Evolutionary conservation across 2,113 vertebrate species (phyloP), one percentile per base, ranked within the genome.

Genomic region (Microtus pennsylvanicus): DNA sequence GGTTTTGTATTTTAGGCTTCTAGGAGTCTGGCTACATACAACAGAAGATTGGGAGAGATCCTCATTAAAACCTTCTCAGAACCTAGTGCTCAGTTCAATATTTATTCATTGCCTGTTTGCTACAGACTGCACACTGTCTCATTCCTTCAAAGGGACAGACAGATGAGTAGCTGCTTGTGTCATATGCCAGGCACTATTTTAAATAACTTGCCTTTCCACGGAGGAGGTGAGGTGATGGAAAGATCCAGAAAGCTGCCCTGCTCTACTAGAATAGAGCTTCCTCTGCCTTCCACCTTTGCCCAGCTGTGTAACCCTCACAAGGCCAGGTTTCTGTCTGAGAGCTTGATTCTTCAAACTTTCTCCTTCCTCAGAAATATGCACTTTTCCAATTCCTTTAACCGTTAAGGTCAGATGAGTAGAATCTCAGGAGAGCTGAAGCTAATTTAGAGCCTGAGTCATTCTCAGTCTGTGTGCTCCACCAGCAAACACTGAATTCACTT

Each of bases 301-400:
- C 22, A 42, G 11, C 55, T 52, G 9, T 52, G 45, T 19, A 45
- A 24, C 38, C 16, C n/a, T 87, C 78, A 58, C n/a, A 58, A 87
- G n/a, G 22, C 30, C 85, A 96, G n/a, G 7, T 89, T 86, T 81
- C 82, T 47, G 87, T 33, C 74, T 26, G 52, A 93, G 89, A n/a
- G 45, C 19, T 33, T 94, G 50, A 61, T 87, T 63, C 72, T 61
- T 89, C 26, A 47, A 38, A 55, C 24, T 67, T 30, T 86, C 33
- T 4, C 45, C 58, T 75, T 26, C 58, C n/a, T 35, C 0, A 4
- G 42, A 87, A 91, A 67, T 77, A 45, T 16, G 61, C 78, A 69
- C 65, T 88, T 95, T 91, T 17, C 77, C 72, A 58, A 86, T 87
- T 67, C 61, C 93, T 92, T 91, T 75, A 50, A 58, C 58, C 19